phyloP scores from a whole-genome alignment of 2,888 invertebrate species.

The Cheilosia scutellata region DNA sequence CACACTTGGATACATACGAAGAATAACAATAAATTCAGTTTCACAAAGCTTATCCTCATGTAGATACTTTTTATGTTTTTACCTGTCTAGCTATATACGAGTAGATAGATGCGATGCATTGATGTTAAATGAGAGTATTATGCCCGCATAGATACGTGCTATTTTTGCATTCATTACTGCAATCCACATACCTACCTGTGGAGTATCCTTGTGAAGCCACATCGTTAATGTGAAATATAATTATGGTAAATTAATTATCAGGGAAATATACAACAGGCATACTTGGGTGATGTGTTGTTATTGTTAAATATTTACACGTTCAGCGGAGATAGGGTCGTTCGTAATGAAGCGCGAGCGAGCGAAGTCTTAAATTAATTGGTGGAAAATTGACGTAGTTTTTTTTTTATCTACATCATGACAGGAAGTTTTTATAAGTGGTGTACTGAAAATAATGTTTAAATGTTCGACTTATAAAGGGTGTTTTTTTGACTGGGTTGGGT shows the following conservation, averaged over 20 bases:
- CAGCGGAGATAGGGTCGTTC: not conserved
- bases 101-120: not conserved
- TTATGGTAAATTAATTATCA: conserved; percentile 67
- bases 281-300: not conserved
- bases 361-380: conserved; percentile 6
- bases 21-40: conserved; percentile 60
- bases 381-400: not conserved
- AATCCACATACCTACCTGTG: conserved; percentile 46
- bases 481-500: too few relatives aligned
- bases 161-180: conserved; percentile 42
- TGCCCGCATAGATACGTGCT: conserved; percentile 27
- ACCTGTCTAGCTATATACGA: not conserved
- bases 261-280: conserved; percentile 5
- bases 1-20: not conserved
- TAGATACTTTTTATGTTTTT: conserved; percentile 24
- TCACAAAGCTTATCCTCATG: conserved; percentile 59
- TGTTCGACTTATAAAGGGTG: too few relatives aligned
- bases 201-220: conserved; percentile 29
- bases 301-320: conserved; percentile 43
- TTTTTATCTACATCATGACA: too few relatives aligned
- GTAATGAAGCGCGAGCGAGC: not conserved
- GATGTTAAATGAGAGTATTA: conserved; percentile 7
- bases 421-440: too few relatives aligned
- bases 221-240: conserved; percentile 49
- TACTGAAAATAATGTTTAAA: too few relatives aligned